Percentiles rank a stretch among this genome's conserved stretches.
Evolutionary conservation across 2,888 invertebrate genomes (phyloP).

Genomic region (Agrochola litura): DNA sequence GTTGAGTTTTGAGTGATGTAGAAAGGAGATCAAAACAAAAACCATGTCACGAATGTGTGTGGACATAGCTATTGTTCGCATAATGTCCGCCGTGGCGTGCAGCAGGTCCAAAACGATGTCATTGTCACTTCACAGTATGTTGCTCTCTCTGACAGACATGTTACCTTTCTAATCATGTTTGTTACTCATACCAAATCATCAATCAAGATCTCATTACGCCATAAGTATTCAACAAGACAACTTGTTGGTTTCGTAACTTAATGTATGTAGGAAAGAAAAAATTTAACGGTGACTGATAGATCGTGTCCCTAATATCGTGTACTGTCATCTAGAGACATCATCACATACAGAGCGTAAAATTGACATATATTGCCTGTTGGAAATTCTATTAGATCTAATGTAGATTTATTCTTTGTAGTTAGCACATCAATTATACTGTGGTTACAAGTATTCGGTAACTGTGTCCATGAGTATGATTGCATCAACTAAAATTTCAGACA

Average conservation of each 20-base stretch:
- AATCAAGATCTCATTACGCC: conserved; percentile 57
- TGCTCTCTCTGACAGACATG: conserved; percentile 62
- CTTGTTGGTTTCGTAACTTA: conserved; percentile 48
- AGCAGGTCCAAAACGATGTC: conserved; percentile 69
- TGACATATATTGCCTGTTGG: neutral
- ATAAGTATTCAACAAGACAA: conserved; percentile 32
- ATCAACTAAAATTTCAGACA: conserved; percentile 7
- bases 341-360: conserved; percentile 6
- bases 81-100: conserved; percentile 58
- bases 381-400: too few species aligned
- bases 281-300: conserved; percentile 12
- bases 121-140: conserved; percentile 67
- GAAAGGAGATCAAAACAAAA: conserved; percentile 55
- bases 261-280: conserved; percentile 23
- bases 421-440: conserved; percentile 5
- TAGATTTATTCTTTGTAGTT: too few species aligned
- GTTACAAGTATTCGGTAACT: neutral
- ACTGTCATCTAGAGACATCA: conserved; percentile 28
- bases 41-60: conserved; percentile 62
- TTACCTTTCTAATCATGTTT: conserved; percentile 68
- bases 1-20: conserved; percentile 46
- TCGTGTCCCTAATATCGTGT: conserved; percentile 32
- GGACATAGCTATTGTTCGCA: conserved; percentile 63
- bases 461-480: conserved; percentile 4
- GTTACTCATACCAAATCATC: conserved; percentile 49